Conservation (phyloP, 2,113 vertebrate genomes). For the Peromyscus californicus region DNA sequence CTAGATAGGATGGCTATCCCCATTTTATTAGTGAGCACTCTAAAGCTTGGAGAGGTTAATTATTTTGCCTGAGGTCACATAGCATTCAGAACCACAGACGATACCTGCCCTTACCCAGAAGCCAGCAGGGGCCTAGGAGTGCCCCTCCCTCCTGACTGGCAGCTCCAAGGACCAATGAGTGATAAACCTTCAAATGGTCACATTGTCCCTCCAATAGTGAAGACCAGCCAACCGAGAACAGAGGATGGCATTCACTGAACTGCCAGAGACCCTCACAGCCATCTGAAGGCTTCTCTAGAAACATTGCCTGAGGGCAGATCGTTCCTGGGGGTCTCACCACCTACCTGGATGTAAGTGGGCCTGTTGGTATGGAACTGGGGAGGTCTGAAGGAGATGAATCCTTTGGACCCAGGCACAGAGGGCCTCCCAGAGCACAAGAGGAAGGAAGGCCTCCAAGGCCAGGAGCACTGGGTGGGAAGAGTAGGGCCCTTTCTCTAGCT, state of each 20-base stretch:
- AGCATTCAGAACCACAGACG: background rate
- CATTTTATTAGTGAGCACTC: background rate
- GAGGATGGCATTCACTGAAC: background rate
- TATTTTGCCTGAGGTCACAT: background rate
- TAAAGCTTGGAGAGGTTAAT: background rate
- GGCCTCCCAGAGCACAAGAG: background rate
- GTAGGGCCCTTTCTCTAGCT: fast-evolving
- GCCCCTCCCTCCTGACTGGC: background rate
- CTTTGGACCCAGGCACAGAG: background rate
- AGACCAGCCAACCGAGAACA: background rate
- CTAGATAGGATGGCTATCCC: background rate
- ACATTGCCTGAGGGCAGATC: background rate
- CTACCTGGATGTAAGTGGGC: background rate
- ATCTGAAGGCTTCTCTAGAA: background rate
- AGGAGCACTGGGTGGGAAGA: background rate
- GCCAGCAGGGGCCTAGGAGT: background rate
- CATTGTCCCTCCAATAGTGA: background rate
- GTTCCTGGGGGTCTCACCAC: background rate
- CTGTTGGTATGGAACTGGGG: background rate
- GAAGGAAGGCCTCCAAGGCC: fast-evolving
- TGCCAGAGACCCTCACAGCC: background rate
- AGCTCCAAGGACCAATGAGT: background rate
- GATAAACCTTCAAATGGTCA: background rate
- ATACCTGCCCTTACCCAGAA: background rate
- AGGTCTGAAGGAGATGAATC: background rate